Conservation (phyloP, 2,113 vertebrate genomes). For the Trogon melanurus region DNA sequence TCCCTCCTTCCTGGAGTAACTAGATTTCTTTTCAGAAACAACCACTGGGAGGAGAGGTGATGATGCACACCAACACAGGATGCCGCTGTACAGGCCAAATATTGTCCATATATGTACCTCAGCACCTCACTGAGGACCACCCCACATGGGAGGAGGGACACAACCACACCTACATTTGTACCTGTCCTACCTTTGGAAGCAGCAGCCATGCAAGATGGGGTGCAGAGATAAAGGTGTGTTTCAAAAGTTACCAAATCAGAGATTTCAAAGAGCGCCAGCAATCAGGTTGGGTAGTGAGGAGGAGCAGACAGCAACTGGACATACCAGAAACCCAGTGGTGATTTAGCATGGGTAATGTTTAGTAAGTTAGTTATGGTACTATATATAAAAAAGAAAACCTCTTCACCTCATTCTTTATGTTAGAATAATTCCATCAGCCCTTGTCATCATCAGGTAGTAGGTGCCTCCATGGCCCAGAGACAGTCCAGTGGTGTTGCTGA, state of each 20-base stretch:
- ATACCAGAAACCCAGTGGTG: rapidly evolving
- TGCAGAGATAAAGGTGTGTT: background rate
- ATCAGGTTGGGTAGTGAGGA: background rate
- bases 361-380: background rate
- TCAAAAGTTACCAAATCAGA: background rate
- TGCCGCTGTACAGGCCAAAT: background rate
- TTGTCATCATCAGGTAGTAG: background rate
- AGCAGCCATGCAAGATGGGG: background rate
- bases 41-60: background rate
- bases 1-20: background rate
- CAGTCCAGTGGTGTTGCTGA: background rate
- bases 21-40: background rate
- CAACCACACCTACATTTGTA: background rate
- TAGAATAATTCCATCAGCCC: background rate
- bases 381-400: background rate
- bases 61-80: background rate
- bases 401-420: background rate
- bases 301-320: background rate
- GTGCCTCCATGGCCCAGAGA: background rate
- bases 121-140: background rate
- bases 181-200: background rate
- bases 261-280: background rate
- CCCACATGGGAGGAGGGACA: background rate
- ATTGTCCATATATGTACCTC: background rate
- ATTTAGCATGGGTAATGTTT: background rate